Base-by-base conservation (phyloP, 1,140 invertebrate species). In the Pogonomyrmex californicus region DNA sequence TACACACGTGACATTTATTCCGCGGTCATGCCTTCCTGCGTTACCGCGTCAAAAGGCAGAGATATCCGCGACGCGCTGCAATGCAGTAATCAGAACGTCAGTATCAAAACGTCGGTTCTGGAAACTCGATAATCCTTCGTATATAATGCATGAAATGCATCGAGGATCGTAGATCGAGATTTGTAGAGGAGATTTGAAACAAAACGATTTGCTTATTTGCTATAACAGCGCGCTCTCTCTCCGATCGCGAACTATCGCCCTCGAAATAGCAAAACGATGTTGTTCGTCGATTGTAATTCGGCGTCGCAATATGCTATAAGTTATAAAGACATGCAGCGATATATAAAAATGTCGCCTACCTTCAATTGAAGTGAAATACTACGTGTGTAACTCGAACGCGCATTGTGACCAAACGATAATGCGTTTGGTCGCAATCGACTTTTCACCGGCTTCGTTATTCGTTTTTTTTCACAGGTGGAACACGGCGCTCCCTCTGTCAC, bases 1-100 rank as follows among this genome's bases (percentile, higher is more conserved):
- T 78, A 85, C 66, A 79, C 66, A n/a, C n/a, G 60, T 90, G 85
- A 90, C 73, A 89, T 90, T 90, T 90, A 87, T 87, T 87, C 77
- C 79, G 54, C 88, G 56, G 66, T n/a, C 71, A 51, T 58, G 14
- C 51, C n/a, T 87, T 79, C 54, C 73, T 87, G 51, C 30, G 62
- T 85, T 87, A 89, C 47, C 68, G 41, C 63, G 88, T 49, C 73
- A 70, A 62, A 87, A 82, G 85, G 44, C 58, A 58, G 44, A n/a
- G 47, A n/a, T 62, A 75, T 78, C 41, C 77, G 63, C 66, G 49
- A 60, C 30, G 23, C 63, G 66, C 78, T 90, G 85, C 36, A 47
- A 63, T 44, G 73, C 78, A 47, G 85, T 68, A 83, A n/a, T 83
- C 63, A 63, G 9, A 47, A 44, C 68, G 73, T 68, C 66, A 12